Evolutionary conservation across 2,797 vertebrate genomes (phyloP), one percentile per base, ranked within the genome.

Genomic region (Chloroceryle inda): DNA sequence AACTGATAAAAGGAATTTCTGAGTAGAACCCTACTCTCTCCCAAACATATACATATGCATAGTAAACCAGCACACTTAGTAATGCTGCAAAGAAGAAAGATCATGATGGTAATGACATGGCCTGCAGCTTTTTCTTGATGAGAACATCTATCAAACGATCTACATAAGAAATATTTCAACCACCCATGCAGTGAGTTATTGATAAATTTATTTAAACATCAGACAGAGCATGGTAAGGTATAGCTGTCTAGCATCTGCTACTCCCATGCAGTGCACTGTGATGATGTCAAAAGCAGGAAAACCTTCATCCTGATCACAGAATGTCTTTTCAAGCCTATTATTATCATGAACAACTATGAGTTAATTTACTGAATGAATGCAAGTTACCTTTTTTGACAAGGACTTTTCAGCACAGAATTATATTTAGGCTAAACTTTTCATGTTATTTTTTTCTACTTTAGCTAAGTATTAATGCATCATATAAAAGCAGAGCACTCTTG

Each of bases 71-170:
- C 0, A 0, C 20, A 73, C 23, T 84, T 50, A 47, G 35, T 20
- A 79, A 85, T 52, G 12, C 52, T 49, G 59, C 22, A 79, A 90
- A 79, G 53, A 88, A 83, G 47, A 89, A 76, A 62, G 38, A 73
- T 9, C 37, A 71, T 78, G 6, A 68, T 82, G 52, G 91, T 88
- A 89, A 91, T 69, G 50, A 61, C 49, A 72, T 33, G 22, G 45
- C 94, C 92, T 79, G 38, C 29, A 92, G 84, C 29, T 89, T 91
- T 85, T 81, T 85, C 16, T 80, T 89, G 94, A 85, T 80, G 63
- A 88, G 24, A 89, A 44, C 42, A 89, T 85, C 56, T 80, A 89
- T 93, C 75, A 88, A 9, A 50, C 69, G 61, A 73, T 85, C 38
- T 77, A 67, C 35, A 9, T 61, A 21, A 92, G 59, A 79, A 92